A percentile compares a stretch with the other conserved stretches of the same genome.
These are phyloP conservation scores for Troides aeacus DNA, from an alignment of 2,888 invertebrate genomes.

Conservation along the genomic window DNA sequence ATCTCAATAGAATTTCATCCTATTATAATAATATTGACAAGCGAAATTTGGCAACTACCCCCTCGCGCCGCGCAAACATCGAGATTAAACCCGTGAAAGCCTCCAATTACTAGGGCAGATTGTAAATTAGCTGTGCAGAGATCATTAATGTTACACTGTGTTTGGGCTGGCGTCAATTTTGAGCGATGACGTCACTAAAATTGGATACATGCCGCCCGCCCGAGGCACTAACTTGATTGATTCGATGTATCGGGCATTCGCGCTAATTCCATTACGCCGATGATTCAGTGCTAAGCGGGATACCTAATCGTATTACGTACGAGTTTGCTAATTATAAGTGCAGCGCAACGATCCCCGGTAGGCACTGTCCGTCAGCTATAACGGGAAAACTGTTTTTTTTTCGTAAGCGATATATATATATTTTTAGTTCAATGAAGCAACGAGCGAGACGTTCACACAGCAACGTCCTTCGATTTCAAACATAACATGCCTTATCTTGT, in stretches of 20 bases:
- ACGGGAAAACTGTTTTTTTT: conserved; percentile 1
- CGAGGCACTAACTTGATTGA: conserved; percentile 20
- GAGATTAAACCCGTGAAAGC: conserved; percentile 5
- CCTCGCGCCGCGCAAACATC: conserved; percentile 3
- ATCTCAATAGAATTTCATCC: too few species aligned
- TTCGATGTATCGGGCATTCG: conserved; percentile 20
- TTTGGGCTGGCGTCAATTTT: conserved; percentile 27
- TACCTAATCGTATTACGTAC: conserved; percentile 23
- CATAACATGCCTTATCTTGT: too few species aligned
- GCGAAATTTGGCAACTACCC: background rate
- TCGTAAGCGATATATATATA: background rate
- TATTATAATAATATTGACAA: too few species aligned
- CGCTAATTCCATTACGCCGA: conserved; percentile 26
- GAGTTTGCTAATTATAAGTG: conserved; percentile 22
- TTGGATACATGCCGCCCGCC: conserved; percentile 21
- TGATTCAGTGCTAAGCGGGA: conserved; percentile 22
- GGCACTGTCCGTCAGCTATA: conserved; percentile 3
- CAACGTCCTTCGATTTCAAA: too few species aligned
- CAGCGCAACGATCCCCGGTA: conserved; percentile 19
- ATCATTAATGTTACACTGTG: conserved; percentile 24
- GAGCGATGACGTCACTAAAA: conserved; percentile 27
- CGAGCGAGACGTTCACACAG: too few species aligned
- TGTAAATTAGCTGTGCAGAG: conserved; percentile 24
- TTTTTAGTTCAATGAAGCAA: too few species aligned
- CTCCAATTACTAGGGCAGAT: conserved; percentile 23